Evolutionary conservation across 92 coral and sea anemone species (phyloP).

Genomic region (Porites rus): DNA sequence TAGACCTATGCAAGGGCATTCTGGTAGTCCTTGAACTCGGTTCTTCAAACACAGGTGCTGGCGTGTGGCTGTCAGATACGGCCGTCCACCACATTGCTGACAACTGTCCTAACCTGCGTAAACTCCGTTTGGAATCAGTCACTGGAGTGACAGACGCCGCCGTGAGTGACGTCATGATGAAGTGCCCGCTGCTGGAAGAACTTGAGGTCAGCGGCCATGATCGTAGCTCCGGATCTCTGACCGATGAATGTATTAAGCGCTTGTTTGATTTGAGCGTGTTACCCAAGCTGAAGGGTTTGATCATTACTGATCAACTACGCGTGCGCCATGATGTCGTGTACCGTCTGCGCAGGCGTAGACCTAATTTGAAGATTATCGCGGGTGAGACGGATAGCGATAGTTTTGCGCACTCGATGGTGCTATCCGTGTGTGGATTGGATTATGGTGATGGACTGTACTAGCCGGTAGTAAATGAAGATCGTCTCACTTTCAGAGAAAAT

Average conservation of each 20-base stretch:
- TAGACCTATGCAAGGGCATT: conserved; percentile 82
- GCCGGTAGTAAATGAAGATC: not conserved
- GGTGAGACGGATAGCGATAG: conserved; percentile 98
- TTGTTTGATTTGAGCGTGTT: conserved; percentile 78
- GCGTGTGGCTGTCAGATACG: conserved; percentile 81
- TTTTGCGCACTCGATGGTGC: conserved; percentile 91
- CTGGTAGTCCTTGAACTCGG: conserved; percentile 90
- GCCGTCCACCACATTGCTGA: conserved; percentile 84
- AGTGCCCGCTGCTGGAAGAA: conserved; percentile 85
- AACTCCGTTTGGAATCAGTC: conserved; percentile 94
- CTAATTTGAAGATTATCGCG: conserved; percentile 87
- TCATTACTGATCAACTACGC: conserved; percentile 87
- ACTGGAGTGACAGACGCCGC: conserved; percentile 82
- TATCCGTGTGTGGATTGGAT: conserved; percentile 91
- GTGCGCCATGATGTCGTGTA: conserved; percentile 85
- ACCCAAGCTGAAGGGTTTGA: conserved; percentile 77
- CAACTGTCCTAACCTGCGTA: conserved; percentile 86
- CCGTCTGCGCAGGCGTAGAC: conserved; percentile 95
- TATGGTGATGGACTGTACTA: conserved; percentile 93
- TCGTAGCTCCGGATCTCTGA: conserved; percentile 82
- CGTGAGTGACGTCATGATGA: conserved; percentile 73
- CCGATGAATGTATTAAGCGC: conserved; percentile 79
- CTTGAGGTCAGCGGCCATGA: conserved; percentile 96
- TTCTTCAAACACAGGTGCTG: conserved; percentile 90
- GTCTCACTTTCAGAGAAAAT: too few relatives aligned